Evolutionary conservation across 1,140 invertebrate genomes (phyloP).

Genomic region (Anastrepha ludens): DNA sequence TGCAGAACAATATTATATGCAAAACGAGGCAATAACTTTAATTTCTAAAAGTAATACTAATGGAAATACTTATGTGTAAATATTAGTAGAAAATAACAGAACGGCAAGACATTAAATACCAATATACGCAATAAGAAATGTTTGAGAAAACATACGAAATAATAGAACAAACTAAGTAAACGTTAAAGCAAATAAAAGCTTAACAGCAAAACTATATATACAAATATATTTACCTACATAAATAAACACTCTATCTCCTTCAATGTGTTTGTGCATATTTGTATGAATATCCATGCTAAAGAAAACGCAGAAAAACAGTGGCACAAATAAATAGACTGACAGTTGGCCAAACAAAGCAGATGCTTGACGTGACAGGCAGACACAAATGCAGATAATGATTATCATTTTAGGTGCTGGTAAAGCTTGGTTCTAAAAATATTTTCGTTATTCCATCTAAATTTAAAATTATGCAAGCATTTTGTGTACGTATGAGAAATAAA

Average conservation of each 20-base stretch:
- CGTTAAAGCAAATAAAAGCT: conserved; percentile 2
- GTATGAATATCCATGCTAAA: not conserved
- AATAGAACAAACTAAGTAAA: not conserved
- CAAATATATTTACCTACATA: no score
- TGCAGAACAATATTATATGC: no score
- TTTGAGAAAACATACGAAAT: not conserved
- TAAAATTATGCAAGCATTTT: no score
- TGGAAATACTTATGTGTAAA: no score
- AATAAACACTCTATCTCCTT: no score
- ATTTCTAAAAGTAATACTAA: no score
- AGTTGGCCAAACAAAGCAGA: conserved; percentile 15
- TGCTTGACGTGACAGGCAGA: conserved; percentile 16
- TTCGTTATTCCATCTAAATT: no score
- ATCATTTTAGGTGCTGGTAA: no score
- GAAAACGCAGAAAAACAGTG: conserved; percentile 11
- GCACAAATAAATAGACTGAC: conserved; percentile 10
- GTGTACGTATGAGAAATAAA: no score
- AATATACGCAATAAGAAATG: not conserved
- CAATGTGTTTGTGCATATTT: not conserved
- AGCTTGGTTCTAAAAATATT: no score
- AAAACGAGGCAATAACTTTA: no score
- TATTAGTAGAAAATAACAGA: not conserved
- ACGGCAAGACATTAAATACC: conserved; percentile 3
- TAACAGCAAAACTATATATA: not conserved
- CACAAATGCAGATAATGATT: not conserved